Evolutionary conservation across 1,140 invertebrate species (phyloP).

Genomic region (Chironomus tepperi): DNA sequence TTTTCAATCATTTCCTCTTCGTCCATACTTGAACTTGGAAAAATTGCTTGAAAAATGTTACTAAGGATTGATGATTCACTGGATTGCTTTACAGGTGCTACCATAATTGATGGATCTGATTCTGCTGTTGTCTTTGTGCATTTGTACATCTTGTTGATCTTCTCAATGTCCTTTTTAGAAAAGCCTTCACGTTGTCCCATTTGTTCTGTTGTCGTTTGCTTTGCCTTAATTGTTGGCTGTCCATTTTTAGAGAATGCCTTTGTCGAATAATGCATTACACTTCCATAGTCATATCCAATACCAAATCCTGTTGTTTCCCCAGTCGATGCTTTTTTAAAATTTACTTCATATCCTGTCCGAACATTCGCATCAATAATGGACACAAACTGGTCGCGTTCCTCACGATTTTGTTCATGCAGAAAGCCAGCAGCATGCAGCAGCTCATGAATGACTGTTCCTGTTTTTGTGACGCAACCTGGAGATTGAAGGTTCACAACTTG

Average conservation of each 20-base stretch:
- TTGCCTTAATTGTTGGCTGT: slow-evolving; percentile 51
- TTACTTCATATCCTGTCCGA: slow-evolving; percentile 50
- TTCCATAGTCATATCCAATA: slow-evolving; percentile 66
- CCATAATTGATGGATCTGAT: not conserved
- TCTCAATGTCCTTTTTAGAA: slow-evolving; percentile 58
- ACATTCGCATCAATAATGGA: slow-evolving; percentile 64
- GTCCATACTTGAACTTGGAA: not conserved
- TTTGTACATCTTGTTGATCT: slow-evolving; percentile 66
- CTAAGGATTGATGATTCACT: not conserved
- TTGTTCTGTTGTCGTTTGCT: slow-evolving; percentile 32
- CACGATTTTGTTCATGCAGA: slow-evolving; percentile 75
- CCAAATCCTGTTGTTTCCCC: slow-evolving; percentile 48
- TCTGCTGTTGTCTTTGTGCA: slow-evolving; percentile 38
- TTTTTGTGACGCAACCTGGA: slow-evolving; percentile 60
- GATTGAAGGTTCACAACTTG: slow-evolving; percentile 58
- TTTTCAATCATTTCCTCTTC: not conserved
- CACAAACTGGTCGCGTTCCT: slow-evolving; percentile 68
- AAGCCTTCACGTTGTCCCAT: slow-evolving; percentile 63
- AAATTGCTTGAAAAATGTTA: not conserved
- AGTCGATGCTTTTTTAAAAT: slow-evolving; percentile 57
- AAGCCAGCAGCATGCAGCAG: slow-evolving; percentile 78
- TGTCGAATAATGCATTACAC: slow-evolving; percentile 71
- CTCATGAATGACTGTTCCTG: slow-evolving; percentile 71
- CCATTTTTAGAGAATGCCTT: slow-evolving; percentile 65
- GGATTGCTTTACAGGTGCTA: not conserved